phyloP scores from a whole-genome alignment of 2,888 invertebrate species.

The Cataglyphis altisquamis region DNA sequence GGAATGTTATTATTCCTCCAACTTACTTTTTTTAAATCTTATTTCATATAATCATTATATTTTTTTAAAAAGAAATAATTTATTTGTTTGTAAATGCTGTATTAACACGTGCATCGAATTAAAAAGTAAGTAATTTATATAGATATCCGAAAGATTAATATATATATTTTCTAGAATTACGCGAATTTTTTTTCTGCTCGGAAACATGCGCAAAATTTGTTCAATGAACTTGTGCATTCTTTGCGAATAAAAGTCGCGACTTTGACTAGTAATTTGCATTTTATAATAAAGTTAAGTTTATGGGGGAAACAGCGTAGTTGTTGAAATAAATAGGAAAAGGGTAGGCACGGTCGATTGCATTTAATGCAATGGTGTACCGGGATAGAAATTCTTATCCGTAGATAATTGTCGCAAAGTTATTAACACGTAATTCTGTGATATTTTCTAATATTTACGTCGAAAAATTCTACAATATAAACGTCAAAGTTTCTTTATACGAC shows the following conservation, averaged over 20 bases:
- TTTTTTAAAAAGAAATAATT: background rate
- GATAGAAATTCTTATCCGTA: background rate
- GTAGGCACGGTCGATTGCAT: background rate
- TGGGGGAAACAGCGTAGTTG: constrained; percentile 14
- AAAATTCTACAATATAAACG: constrained; percentile 5
- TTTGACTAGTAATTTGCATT: constrained; percentile 41
- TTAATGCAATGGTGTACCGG: background rate
- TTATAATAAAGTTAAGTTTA: constrained; percentile 27
- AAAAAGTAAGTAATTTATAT: background rate
- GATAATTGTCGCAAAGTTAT: constrained; percentile 9
- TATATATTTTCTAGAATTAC: background rate
- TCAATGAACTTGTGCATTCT: background rate
- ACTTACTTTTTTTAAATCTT: background rate
- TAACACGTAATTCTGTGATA: constrained; percentile 8
- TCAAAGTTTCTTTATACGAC: background rate
- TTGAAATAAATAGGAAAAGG: constrained; percentile 12
- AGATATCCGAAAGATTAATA: background rate
- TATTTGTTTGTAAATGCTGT: constrained; percentile 6
- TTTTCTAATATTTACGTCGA: constrained; percentile 16
- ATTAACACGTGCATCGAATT: constrained; percentile 4
- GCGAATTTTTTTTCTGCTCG: background rate
- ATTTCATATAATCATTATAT: background rate
- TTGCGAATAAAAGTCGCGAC: background rate
- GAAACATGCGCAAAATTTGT: constrained; percentile 10
- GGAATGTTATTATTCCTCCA: background rate